These are phyloP conservation scores for Colaptes auratus DNA, from an alignment of 2,113 vertebrate species.

Conservation along the genomic window DNA sequence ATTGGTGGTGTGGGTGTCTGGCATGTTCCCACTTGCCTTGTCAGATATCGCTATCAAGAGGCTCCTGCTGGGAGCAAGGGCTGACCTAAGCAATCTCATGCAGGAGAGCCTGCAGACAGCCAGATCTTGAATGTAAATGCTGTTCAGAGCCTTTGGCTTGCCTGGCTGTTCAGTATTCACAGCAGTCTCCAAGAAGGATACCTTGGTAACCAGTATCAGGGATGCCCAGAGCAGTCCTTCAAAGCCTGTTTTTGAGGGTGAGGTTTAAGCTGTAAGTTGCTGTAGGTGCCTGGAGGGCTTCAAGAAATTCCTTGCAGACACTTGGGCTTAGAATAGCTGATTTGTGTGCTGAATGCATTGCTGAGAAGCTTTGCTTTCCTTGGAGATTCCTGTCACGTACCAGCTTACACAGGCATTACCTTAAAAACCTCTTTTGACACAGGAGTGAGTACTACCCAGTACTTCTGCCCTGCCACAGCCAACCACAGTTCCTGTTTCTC, in stretches of 20 bases:
- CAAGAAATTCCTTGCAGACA: background rate
- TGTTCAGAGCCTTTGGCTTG: background rate
- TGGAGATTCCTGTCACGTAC: background rate
- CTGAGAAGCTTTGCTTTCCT: background rate
- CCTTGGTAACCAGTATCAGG: rapidly evolving
- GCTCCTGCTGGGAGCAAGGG: conserved; percentile 2
- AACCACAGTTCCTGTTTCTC: background rate
- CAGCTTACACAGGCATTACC: background rate
- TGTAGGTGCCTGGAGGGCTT: background rate
- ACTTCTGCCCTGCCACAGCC: background rate
- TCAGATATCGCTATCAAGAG: background rate
- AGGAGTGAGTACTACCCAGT: background rate
- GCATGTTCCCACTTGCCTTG: background rate
- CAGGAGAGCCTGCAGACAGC: background rate
- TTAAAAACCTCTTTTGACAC: background rate
- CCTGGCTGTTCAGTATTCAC: background rate
- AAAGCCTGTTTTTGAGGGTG: background rate
- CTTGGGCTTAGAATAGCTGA: background rate
- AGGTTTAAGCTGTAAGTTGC: background rate
- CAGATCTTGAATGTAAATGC: background rate
- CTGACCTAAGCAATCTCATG: background rate
- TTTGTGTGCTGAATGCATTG: background rate
- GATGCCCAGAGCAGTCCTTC: background rate
- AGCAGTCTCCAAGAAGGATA: background rate
- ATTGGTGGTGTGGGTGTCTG: conserved; percentile 3